Conservation (phyloP, 37 sponge, comb jelly and placozoan species). For the Mnemiopsis leidyi region DNA sequence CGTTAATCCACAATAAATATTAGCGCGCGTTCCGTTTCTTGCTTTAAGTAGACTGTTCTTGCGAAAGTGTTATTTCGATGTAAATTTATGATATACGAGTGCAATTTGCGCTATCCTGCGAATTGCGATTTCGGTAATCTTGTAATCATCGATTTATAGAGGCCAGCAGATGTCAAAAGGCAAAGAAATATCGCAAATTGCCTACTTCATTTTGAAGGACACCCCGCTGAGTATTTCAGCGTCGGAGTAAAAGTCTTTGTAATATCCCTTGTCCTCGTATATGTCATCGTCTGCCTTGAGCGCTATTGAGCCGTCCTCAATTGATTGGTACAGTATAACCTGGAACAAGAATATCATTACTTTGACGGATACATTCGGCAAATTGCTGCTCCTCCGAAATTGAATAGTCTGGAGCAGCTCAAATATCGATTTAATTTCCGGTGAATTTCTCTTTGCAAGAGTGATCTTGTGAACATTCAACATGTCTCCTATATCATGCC, state of each 20-base stretch:
- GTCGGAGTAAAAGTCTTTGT: constrained; percentile 42
- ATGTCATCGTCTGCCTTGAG: constrained; percentile 46
- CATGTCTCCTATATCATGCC: too few species aligned
- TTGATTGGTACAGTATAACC: constrained; percentile 44
- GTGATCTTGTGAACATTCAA: too few species aligned
- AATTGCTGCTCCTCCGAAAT: too few species aligned
- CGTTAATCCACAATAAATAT: not conserved
- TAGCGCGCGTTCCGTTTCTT: not conserved
- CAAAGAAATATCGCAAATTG: not conserved
- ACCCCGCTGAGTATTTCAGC: constrained; percentile 51
- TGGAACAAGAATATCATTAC: not conserved
- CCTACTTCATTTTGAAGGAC: constrained; percentile 54
- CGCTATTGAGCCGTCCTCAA: constrained; percentile 57
- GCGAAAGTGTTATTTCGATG: too few species aligned
- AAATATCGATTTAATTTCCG: too few species aligned
- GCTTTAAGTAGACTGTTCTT: not conserved
- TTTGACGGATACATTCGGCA: too few species aligned
- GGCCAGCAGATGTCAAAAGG: not conserved
- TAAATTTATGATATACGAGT: too few species aligned
- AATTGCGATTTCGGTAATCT: too few species aligned
- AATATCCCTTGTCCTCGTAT: not conserved
- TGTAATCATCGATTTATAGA: too few species aligned
- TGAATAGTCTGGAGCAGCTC: too few species aligned
- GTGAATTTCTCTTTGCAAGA: too few species aligned
- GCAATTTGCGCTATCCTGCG: too few species aligned